These are phyloP conservation scores for Drosophila mercatorum DNA, from an alignment of 2,888 invertebrate species.

Conservation along the genomic window DNA sequence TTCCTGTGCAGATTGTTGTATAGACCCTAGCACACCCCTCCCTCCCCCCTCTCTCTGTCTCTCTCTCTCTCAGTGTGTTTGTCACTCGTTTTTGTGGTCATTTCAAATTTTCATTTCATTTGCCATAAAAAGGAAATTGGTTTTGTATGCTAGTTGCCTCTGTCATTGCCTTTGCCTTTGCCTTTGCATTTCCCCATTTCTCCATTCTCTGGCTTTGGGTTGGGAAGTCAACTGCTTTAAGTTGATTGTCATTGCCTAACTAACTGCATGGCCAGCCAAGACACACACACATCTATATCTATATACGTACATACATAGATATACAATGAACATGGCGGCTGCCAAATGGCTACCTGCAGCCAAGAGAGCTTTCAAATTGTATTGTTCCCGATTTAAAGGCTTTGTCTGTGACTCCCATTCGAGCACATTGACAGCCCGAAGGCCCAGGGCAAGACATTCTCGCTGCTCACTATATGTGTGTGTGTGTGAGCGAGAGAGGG, in stretches of 20 bases:
- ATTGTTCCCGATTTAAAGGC: slow-evolving; percentile 45
- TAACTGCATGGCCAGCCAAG: slow-evolving; percentile 39
- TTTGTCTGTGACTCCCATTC: slow-evolving; percentile 33
- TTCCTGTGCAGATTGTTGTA: slow-evolving; percentile 49
- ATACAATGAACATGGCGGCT: slow-evolving; percentile 15
- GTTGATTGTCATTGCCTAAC: slow-evolving; percentile 57
- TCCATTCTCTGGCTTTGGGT: not conserved
- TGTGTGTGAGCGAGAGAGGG: not conserved
- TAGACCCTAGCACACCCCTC: slow-evolving; percentile 1
- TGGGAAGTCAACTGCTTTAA: slow-evolving; percentile 29
- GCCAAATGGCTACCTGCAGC: slow-evolving; percentile 41
- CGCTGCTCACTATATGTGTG: not conserved
- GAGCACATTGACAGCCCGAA: slow-evolving; percentile 38
- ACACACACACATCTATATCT: slow-evolving; percentile 3
- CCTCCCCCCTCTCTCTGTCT: too few relatives aligned
- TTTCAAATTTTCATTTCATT: slow-evolving; percentile 81
- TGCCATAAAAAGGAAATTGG: slow-evolving; percentile 80
- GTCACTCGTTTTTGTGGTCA: slow-evolving; percentile 75
- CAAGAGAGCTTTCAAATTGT: slow-evolving; percentile 33
- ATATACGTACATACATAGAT: not conserved
- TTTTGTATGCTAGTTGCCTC: slow-evolving; percentile 71
- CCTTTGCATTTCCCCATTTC: slow-evolving; percentile 6
- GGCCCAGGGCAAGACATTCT: slow-evolving; percentile 14
- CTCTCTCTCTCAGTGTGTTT: slow-evolving; percentile 19
- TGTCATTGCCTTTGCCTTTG: slow-evolving; percentile 27